Percentiles rank a stretch among this genome's conserved stretches.
Conservation (phyloP, 1,140 invertebrate species). For the Globodera rostochiensis region DNA sequence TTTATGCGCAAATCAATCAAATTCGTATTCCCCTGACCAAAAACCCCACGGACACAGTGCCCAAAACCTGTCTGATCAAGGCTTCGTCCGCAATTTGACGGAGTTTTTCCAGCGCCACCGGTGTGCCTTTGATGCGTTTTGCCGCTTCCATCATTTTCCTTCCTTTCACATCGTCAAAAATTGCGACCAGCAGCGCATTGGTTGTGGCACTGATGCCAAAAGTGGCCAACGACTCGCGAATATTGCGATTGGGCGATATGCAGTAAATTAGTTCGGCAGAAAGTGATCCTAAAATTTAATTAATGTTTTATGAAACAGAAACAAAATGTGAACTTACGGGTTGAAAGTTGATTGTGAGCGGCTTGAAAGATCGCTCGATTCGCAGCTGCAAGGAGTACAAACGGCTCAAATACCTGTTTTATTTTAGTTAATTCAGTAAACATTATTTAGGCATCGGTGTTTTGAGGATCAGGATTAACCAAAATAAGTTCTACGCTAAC, state of each 20-base stretch:
- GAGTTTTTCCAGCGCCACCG: constrained; percentile 43
- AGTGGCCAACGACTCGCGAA: constrained; percentile 52
- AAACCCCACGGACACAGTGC: not conserved
- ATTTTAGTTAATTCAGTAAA: too few relatives aligned
- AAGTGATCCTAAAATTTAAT: constrained; percentile 31
- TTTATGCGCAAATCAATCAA: too few relatives aligned
- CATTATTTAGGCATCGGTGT: too few relatives aligned
- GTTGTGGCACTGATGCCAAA: constrained; percentile 56
- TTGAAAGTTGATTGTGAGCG: constrained; percentile 59
- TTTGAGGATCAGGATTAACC: too few relatives aligned
- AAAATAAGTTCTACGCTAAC: too few relatives aligned
- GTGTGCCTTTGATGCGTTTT: constrained; percentile 52
- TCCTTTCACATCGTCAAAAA: constrained; percentile 56
- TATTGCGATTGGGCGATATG: constrained; percentile 58
- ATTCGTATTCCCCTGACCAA: not conserved
- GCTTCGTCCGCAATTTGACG: constrained; percentile 36
- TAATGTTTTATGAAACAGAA: too few relatives aligned
- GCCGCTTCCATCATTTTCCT: constrained; percentile 51
- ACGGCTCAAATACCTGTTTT: constrained; percentile 55
- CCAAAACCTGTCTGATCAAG: constrained; percentile 42
- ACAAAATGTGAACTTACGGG: constrained; percentile 18
- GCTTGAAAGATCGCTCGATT: constrained; percentile 62
- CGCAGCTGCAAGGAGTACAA: constrained; percentile 59
- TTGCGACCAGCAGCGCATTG: constrained; percentile 44
- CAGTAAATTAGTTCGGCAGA: constrained; percentile 59